These are phyloP conservation scores for Hylia prasina DNA, from an alignment of 2,113 vertebrate species.

Conservation along the genomic window DNA sequence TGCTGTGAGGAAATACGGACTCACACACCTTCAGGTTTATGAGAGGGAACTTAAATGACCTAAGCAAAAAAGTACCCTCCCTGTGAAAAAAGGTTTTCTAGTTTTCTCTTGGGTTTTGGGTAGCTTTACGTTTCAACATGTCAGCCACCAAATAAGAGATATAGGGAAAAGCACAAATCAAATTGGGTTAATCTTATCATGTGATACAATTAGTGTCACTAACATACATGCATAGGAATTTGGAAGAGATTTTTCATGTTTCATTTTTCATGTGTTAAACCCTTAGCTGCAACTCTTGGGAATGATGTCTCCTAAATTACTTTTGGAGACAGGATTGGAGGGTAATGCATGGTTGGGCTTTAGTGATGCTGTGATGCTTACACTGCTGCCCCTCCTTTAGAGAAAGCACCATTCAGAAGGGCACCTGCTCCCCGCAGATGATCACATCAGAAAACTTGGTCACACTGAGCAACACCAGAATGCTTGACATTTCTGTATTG, in stretches of 20 bases:
- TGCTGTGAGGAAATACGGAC: background rate
- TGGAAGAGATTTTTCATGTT: background rate
- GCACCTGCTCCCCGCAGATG: background rate
- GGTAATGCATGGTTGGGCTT: background rate
- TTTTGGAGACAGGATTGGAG: background rate
- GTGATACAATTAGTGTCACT: background rate
- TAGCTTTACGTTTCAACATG: background rate
- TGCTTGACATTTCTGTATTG: background rate
- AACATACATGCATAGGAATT: no score
- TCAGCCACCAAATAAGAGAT: background rate
- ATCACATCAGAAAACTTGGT: background rate
- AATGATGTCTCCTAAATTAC: background rate
- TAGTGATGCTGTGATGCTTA: background rate
- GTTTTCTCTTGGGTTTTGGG: rapidly evolving
- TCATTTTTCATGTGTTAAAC: background rate
- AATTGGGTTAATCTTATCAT: background rate
- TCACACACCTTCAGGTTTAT: rapidly evolving
- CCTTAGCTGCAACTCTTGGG: background rate
- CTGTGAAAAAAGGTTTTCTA: background rate
- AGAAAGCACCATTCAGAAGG: background rate
- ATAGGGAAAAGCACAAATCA: background rate
- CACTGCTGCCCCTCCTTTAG: rapidly evolving
- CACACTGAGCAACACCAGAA: background rate
- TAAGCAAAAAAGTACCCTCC: no score
- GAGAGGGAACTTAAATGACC: background rate